Percentiles rank a stretch among this genome's conserved stretches.
Evolutionary conservation across 2,797 vertebrate genomes (phyloP).

Genomic region (Phataginus tetradactyla): DNA sequence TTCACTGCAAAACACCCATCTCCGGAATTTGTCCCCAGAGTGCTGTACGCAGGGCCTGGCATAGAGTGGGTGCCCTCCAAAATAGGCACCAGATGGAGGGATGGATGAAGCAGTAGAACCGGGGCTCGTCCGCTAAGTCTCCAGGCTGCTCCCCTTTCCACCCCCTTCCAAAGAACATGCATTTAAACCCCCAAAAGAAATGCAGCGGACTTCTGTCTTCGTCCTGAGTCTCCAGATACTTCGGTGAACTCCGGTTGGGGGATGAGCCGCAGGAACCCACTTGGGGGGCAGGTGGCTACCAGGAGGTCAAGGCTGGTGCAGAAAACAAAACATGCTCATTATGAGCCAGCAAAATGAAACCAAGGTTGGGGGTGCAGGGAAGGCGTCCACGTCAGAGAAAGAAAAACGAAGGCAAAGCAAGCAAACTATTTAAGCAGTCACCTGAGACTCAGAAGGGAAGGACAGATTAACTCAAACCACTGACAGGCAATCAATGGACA

Average conservation of each 20-base stretch:
- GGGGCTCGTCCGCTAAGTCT: neutral
- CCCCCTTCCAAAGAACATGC: neutral
- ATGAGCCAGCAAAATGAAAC: constrained; percentile 62
- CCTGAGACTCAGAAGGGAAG: constrained; percentile 11
- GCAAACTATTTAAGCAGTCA: constrained; percentile 29
- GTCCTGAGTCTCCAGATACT: neutral
- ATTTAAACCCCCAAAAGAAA: neutral
- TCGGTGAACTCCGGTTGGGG: neutral
- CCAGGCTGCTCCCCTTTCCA: neutral
- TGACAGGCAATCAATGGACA: constrained; percentile 82
- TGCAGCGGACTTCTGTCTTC: neutral
- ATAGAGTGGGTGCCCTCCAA: neutral
- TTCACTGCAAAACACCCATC: neutral
- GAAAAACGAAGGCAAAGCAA: constrained; percentile 20
- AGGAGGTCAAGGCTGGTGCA: neutral
- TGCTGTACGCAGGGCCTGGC: neutral
- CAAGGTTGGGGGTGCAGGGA: neutral
- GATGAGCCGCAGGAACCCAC: neutral
- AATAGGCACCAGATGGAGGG: neutral
- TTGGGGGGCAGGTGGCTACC: neutral
- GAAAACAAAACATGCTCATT: constrained; percentile 71
- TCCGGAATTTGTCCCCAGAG: neutral
- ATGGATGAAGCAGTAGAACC: neutral
- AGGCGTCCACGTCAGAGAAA: neutral
- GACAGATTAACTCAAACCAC: constrained; percentile 73